Evolutionary conservation across 2,888 invertebrate species (phyloP).

Genomic region (Dolichopus griseipennis): DNA sequence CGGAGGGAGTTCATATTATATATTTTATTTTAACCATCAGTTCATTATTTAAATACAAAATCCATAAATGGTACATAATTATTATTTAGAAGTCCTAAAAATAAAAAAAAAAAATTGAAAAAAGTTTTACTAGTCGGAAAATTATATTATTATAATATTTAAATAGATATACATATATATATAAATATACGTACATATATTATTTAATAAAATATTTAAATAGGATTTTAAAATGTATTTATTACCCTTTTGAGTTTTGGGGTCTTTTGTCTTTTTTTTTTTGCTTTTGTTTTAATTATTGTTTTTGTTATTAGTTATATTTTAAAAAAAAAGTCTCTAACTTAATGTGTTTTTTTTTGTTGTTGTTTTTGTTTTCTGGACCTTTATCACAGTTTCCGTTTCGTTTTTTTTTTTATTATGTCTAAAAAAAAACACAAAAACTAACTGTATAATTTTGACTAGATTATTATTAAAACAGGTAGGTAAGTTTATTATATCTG

Average conservation of each 20-base stretch:
- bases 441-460: not conserved
- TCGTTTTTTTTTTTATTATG: too few species aligned
- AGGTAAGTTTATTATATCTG: not conserved
- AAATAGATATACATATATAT: too few species aligned
- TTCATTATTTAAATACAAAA: not conserved
- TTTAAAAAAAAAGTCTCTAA: not conserved
- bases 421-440: too few species aligned
- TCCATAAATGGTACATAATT: not conserved
- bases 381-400: too few species aligned
- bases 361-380: too few species aligned
- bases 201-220: slow-evolving; percentile 1
- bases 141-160: not conserved
- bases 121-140: not conserved
- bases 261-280: not conserved
- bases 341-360: too few species aligned
- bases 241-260: not conserved
- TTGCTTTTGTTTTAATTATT: not conserved
- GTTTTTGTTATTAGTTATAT: not conserved
- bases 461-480: not conserved
- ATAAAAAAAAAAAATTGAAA: not conserved
- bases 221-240: not conserved
- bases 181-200: not conserved
- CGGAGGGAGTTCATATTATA: not conserved
- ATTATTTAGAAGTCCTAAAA: not conserved
- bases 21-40: not conserved